phyloP scores from a whole-genome alignment of 53 echinoderm and acorn worm genomes.

The Actinopyga echinites region DNA sequence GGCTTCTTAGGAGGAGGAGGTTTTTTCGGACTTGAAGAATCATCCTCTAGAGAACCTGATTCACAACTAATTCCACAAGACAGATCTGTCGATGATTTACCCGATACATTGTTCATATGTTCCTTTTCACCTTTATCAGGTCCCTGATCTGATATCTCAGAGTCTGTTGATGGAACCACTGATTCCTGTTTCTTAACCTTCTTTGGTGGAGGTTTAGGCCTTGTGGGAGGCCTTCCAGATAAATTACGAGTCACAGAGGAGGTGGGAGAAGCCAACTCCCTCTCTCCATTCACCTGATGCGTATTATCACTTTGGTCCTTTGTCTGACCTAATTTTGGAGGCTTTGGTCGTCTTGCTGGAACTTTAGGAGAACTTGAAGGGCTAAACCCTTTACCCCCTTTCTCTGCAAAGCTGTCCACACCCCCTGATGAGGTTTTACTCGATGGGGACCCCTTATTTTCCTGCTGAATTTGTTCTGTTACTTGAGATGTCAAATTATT shows the following conservation, averaged over 20 bases:
- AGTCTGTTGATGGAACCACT: neutral
- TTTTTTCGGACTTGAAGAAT: neutral
- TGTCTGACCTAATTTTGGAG: neutral
- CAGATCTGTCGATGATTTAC: too few species aligned
- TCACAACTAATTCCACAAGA: too few species aligned
- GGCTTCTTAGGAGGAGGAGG: slow-evolving; percentile 21
- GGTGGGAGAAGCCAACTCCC: neutral
- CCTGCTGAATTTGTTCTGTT: too few species aligned
- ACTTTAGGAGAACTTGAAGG: neutral
- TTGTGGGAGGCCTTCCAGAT: neutral
- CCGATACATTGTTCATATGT: neutral
- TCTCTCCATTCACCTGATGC: neutral
- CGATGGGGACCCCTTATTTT: too few species aligned
- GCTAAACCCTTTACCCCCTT: neutral
- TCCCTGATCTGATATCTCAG: neutral
- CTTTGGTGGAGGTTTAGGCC: slow-evolving; percentile 11
- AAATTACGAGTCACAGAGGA: neutral
- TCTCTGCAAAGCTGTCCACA: neutral
- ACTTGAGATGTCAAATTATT: too few species aligned
- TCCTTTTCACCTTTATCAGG: neutral
- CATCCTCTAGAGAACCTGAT: too few species aligned
- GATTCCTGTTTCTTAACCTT: neutral
- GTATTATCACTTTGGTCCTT: neutral
- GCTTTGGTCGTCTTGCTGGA: neutral
- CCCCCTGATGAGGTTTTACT: neutral